A percentile compares a stretch with the other conserved stretches of the same genome.
These are phyloP conservation scores for Drosophila carrolli DNA, from an alignment of 1,140 invertebrate species.

Conservation along the genomic window DNA sequence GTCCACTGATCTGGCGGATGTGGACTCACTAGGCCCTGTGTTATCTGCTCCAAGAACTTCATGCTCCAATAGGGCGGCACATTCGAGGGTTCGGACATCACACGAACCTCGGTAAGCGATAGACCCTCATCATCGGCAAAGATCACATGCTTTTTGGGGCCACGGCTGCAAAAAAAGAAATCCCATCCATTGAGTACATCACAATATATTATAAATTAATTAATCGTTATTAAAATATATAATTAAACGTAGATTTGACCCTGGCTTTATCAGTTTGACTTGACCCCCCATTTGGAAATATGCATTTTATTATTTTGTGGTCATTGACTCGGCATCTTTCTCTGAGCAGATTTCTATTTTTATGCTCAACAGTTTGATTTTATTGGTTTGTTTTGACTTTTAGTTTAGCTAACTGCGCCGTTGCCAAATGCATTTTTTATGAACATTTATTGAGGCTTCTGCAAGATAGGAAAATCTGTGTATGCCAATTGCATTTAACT, in stretches of 20 bases:
- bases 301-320: constrained; percentile 21
- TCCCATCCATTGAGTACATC: constrained; percentile 19
- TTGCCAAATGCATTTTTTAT: constrained; percentile 43
- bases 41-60: constrained; percentile 88
- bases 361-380: constrained; percentile 45
- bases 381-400: constrained; percentile 51
- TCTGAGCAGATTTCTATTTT: constrained; percentile 43
- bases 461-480: not conserved
- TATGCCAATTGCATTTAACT: not conserved
- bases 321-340: constrained; percentile 42
- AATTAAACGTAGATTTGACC: constrained; percentile 62
- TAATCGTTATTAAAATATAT: constrained; percentile 10
- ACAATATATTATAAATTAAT: constrained; percentile 19
- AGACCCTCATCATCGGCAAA: constrained; percentile 97
- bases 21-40: constrained; percentile 86
- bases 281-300: constrained; percentile 48
- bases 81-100: constrained; percentile 97
- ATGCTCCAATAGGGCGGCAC: constrained; percentile 93
- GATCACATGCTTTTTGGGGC: constrained; percentile 93
- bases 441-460: not conserved
- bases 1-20: constrained; percentile 90
- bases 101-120: constrained; percentile 92
- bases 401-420: constrained; percentile 52
- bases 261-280: constrained; percentile 59
- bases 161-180: constrained; percentile 64